Conservation (phyloP, 1,140 invertebrate genomes). For the Campodea augens region DNA sequence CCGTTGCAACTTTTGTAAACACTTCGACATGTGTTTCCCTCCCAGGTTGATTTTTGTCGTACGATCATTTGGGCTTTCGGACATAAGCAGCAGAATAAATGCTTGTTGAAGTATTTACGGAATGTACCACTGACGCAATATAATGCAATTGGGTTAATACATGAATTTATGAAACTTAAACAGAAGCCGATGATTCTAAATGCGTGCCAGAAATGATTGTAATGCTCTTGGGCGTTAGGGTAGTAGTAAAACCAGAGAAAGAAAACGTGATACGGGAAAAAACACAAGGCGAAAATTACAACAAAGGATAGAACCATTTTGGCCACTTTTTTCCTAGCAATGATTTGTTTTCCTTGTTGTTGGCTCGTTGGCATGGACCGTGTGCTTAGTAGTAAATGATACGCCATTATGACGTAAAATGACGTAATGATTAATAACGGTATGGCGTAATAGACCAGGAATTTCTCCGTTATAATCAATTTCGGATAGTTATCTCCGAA, state of each 20-base stretch:
- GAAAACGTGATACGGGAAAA: conserved; percentile 65
- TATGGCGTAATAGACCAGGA: conserved; percentile 63
- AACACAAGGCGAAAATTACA: conserved; percentile 73
- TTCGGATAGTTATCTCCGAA: conserved; percentile 47
- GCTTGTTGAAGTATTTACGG: conserved; percentile 75
- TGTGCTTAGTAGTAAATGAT: conserved; percentile 59
- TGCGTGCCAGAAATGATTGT: conserved; percentile 69
- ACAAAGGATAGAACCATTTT: conserved; percentile 77
- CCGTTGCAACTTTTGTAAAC: no score
- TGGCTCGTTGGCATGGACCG: conserved; percentile 55
- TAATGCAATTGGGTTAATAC: conserved; percentile 77
- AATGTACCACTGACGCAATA: conserved; percentile 83
- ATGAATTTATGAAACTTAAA: conserved; percentile 70
- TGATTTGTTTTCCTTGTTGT: conserved; percentile 52
- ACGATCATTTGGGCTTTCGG: no score
- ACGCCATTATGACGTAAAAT: conserved; percentile 75
- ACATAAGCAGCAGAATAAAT: conserved; percentile 69
- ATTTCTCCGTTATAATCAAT: conserved; percentile 45
- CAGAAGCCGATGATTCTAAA: conserved; percentile 70
- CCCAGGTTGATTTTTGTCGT: no score
- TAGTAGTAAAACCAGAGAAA: conserved; percentile 76
- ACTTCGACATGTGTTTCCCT: no score
- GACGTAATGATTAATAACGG: conserved; percentile 61
- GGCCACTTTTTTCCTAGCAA: conserved; percentile 71
- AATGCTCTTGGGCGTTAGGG: conserved; percentile 45